Evolutionary conservation across 2,888 invertebrate species (phyloP).

Genomic region (Pyrocoelia pectoralis): DNA sequence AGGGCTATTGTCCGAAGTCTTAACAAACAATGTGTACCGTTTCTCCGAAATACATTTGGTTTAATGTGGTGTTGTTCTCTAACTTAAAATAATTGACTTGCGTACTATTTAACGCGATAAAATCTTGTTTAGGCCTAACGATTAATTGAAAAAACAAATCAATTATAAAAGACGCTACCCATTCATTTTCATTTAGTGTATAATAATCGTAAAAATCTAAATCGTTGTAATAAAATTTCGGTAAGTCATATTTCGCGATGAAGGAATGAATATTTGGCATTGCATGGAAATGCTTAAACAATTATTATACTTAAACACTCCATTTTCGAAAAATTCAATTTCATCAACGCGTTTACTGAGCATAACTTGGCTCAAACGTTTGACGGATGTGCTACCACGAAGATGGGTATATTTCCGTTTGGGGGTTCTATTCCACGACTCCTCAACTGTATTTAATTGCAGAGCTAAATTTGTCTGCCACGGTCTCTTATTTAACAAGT

Average conservation of each 20-base stretch:
- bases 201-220: background rate
- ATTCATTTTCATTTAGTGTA: too few relatives aligned
- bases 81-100: too few relatives aligned
- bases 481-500: background rate
- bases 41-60: too few relatives aligned
- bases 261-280: background rate
- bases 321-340: background rate
- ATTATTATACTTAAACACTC: background rate
- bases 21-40: too few relatives aligned
- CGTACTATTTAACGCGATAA: too few relatives aligned
- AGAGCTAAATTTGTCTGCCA: background rate
- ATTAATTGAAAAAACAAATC: background rate
- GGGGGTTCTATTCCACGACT: background rate
- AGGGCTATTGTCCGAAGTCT: too few relatives aligned
- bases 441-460: background rate
- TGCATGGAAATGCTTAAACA: background rate
- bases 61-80: too few relatives aligned
- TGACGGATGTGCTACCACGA: background rate
- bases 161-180: too few relatives aligned
- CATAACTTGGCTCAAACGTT: background rate
- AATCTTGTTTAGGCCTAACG: too few relatives aligned
- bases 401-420: background rate
- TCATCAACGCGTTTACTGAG: background rate
- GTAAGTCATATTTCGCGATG: background rate
- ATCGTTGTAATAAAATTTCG: background rate